Base-by-base conservation (phyloP, 2,113 vertebrate genomes). In the Otocyon megalotis region DNA sequence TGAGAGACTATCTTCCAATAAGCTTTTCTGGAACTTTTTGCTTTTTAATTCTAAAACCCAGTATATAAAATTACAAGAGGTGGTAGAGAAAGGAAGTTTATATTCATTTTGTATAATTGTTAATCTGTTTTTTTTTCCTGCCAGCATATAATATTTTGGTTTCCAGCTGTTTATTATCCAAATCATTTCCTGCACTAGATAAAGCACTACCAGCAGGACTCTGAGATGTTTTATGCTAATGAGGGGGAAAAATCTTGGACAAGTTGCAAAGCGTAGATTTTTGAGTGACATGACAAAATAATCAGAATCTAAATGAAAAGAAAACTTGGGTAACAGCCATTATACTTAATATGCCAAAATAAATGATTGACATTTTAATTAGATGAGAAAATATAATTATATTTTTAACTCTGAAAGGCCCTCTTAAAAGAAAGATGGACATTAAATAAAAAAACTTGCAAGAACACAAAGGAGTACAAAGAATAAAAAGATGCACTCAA, bases 291-390 rank as follows among this genome's bases (percentile, higher is more conserved):
- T 93, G 79, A 85, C 67, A 97, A 97, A 97, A 90, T 95, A 96
- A 96, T 96, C 83, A 96, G 84, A 95, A 93, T 96, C 63, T 97
- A 96, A 98, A 90, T 95, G 77, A 63, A 96, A 96, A 97, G 93
- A 72, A 96, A 97, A 83, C 54, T 98, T 97, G 96, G 65, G 50
- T 69, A 96, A 79, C 32, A 94, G 85, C 90, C 97, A 96, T 97
- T 96, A 90, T 83, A 86, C 71, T 97, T 90, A 90, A 94, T 89
- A 95, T 97, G 90, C 87, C 91, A 95, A 97, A 97, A 93, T 96
- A 96, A 96, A 72, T 97, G 95, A 97, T 87, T 97, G 97, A 94
- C 95, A 67, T 96, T 97, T 97, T 97, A 98, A 97, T 98, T 98
- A 97, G 96, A 96, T 93, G 83, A 93, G 94, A 96, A 97, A 96